A percentile compares a stretch with the other conserved stretches of the same genome.
Conservation (phyloP, 2,113 vertebrate genomes). For the Oncorhynchus nerka region DNA sequence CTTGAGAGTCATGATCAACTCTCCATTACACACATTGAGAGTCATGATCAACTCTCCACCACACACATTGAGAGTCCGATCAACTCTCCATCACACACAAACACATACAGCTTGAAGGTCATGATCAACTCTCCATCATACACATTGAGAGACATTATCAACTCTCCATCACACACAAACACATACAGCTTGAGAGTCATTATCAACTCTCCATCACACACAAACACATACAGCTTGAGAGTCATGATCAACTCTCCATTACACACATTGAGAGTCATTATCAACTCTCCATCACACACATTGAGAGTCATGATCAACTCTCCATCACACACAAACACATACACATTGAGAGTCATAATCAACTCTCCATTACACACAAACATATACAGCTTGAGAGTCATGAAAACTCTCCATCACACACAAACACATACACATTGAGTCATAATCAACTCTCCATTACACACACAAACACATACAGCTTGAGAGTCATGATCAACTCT, state of each 20-base stretch:
- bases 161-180: background rate
- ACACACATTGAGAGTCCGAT: background rate
- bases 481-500: too few species aligned
- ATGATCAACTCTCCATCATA: background rate
- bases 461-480: conserved; percentile 1
- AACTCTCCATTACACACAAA: conserved; percentile 25
- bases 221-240: background rate
- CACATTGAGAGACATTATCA: background rate
- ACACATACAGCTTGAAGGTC: background rate
- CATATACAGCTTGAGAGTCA: too few species aligned
- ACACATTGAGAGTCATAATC: conserved; percentile 27
- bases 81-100: background rate
- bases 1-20: too few species aligned
- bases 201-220: background rate
- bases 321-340: background rate
- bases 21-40: background rate
- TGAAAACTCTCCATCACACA: conserved; percentile 18
- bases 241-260: too few species aligned
- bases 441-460: background rate
- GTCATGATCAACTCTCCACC: conserved; percentile 35
- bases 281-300: background rate
- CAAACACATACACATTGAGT: background rate
- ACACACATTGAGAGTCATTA: background rate
- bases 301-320: too few species aligned
- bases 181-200: background rate